Conservation (phyloP, 2,113 vertebrate species). For the Athene cunicularia region DNA sequence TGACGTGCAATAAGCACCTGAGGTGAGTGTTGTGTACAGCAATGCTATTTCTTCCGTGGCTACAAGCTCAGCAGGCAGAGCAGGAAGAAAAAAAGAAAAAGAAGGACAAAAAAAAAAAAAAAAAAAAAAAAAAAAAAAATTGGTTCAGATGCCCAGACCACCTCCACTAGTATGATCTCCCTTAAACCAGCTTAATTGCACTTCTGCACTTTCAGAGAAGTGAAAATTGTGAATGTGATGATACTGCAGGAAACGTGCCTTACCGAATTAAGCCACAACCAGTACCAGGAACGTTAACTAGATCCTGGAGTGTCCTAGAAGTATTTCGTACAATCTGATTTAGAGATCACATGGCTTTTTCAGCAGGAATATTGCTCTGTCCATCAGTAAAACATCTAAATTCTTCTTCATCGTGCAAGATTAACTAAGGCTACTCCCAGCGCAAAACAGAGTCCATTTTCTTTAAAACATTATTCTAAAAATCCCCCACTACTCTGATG, state of each 20-base stretch:
- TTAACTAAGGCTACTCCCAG: neutral
- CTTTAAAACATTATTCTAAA: neutral
- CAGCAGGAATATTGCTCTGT: neutral
- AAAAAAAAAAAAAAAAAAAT: no score
- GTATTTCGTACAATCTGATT: neutral
- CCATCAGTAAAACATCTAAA: neutral
- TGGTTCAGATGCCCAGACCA: neutral
- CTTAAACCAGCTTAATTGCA: neutral
- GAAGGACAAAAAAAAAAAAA: no score
- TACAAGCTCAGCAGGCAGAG: neutral
- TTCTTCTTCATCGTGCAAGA: neutral
- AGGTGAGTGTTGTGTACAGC: neutral
- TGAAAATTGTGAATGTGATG: neutral
- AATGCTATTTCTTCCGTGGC: no score
- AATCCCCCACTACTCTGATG: neutral
- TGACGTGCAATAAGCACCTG: fast-evolving
- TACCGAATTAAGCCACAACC: neutral
- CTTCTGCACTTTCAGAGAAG: neutral
- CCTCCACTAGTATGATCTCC: neutral
- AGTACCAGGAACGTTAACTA: neutral
- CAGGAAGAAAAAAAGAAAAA: no score
- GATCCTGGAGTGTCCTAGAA: neutral
- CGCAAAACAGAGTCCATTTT: neutral
- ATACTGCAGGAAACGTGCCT: neutral
- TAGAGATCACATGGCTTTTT: neutral